Percentiles rank a stretch among this genome's conserved stretches.
These are phyloP conservation scores for Diarsia dahlii DNA, from an alignment of 2,888 invertebrate genomes.

Conservation along the genomic window DNA sequence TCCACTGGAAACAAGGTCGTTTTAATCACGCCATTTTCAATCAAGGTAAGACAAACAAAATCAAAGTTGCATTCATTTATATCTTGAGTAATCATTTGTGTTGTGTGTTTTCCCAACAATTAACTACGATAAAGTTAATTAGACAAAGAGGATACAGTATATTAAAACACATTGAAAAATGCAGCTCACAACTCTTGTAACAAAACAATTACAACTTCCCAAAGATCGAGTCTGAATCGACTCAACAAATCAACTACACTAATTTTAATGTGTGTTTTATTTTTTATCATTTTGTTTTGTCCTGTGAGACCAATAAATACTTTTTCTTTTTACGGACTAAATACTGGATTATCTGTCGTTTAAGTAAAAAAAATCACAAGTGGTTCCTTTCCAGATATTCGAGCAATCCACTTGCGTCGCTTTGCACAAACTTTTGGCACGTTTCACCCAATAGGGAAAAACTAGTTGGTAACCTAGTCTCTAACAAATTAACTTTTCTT, in stretches of 20 bases:
- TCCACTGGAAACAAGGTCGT: not conserved
- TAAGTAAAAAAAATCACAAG: not conserved
- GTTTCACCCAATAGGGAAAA: constrained; percentile 38
- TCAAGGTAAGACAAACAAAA: not conserved
- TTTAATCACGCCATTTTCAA: not conserved
- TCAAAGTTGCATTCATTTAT: not conserved
- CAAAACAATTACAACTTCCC: no score
- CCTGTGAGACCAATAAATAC: no score
- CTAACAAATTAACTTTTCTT: constrained; percentile 47
- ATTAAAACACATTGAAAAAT: constrained; percentile 36
- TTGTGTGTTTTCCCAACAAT: constrained; percentile 31
- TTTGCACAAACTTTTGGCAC: constrained; percentile 48
- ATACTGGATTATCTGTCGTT: not conserved
- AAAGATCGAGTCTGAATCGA: constrained; percentile 8
- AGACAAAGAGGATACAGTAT: constrained; percentile 17
- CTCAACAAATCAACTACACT: not conserved
- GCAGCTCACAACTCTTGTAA: not conserved
- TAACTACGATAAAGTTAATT: constrained; percentile 35
- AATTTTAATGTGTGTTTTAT: no score
- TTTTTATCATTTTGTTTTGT: no score
- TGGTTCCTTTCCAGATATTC: constrained; percentile 1
- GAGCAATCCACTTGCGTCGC: constrained; percentile 28
- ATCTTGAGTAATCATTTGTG: not conserved
- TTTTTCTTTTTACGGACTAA: not conserved
- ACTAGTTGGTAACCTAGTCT: constrained; percentile 29